These are phyloP conservation scores for Melipona quadrifasciata DNA, from an alignment of 1,140 invertebrate species.

Conservation along the genomic window DNA sequence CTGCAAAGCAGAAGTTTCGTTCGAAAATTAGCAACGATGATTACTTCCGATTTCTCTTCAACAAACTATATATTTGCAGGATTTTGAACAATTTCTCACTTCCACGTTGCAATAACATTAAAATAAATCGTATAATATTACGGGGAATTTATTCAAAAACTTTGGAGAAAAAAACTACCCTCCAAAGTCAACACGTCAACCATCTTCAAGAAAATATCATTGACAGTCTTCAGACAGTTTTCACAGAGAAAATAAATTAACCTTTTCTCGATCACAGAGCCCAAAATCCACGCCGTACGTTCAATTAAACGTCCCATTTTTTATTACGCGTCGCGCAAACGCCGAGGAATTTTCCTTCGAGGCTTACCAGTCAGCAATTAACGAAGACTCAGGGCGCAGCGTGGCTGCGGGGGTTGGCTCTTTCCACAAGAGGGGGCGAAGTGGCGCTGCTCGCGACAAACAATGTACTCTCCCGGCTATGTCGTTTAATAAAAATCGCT, in stretches of 20 bases:
- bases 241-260: not conserved
- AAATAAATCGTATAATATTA: too few relatives aligned
- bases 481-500: slow-evolving; percentile 30
- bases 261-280: not conserved
- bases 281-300: not conserved
- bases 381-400: not conserved
- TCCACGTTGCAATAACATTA: too few relatives aligned
- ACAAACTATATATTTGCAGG: too few relatives aligned
- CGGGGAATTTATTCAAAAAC: not conserved
- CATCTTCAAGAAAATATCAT: too few relatives aligned
- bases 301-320: not conserved
- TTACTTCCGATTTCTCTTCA: not conserved
- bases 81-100: too few relatives aligned
- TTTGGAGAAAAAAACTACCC: not conserved
- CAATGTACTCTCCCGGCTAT: slow-evolving; percentile 2
- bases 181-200: too few relatives aligned
- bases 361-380: slow-evolving; percentile 14
- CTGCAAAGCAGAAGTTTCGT: too few relatives aligned
- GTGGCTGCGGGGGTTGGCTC: not conserved
- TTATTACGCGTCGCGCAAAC: not conserved
- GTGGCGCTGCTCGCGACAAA: slow-evolving; percentile 19
- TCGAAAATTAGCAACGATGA: not conserved
- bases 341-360: not conserved
- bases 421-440: not conserved
- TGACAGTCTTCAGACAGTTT: not conserved